A percentile compares a stretch with the other conserved stretches of the same genome.
phyloP scores from a whole-genome alignment of 1,140 invertebrate species.

The Oreohelix idahoensis region DNA sequence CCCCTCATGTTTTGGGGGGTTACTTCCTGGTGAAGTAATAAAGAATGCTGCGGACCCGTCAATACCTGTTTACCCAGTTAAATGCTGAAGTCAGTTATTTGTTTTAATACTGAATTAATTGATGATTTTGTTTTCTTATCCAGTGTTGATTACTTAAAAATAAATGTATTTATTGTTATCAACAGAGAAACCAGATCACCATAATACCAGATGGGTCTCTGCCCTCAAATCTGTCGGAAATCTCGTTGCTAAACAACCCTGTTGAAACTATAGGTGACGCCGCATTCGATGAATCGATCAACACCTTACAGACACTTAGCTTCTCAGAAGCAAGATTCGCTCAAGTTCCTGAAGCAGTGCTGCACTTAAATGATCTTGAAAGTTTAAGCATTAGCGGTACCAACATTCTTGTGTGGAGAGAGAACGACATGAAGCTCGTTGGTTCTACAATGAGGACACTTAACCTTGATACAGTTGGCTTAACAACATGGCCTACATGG shows the following conservation, averaged over 20 bases:
- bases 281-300: neutral
- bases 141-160: too few relatives aligned
- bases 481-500: neutral
- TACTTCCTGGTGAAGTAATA: too few relatives aligned
- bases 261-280: neutral
- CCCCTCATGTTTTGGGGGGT: too few relatives aligned
- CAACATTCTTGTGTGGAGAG: neutral
- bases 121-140: too few relatives aligned
- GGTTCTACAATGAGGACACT: neutral
- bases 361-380: neutral
- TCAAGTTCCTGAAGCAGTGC: neutral
- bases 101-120: too few relatives aligned
- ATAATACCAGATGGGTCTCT: neutral
- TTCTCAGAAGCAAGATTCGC: neutral
- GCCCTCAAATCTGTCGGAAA: neutral
- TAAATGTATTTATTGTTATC: too few relatives aligned
- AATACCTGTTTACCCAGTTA: too few relatives aligned
- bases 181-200: neutral
- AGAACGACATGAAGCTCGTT: neutral
- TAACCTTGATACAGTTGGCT: neutral
- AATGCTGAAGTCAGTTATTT: too few relatives aligned
- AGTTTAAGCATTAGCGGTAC: neutral
- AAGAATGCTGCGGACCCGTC: too few relatives aligned
- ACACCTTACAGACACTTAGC: neutral
- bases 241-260: neutral